Conservation (phyloP, 2,888 invertebrate species). For the Agonopterix subpropinquella region DNA sequence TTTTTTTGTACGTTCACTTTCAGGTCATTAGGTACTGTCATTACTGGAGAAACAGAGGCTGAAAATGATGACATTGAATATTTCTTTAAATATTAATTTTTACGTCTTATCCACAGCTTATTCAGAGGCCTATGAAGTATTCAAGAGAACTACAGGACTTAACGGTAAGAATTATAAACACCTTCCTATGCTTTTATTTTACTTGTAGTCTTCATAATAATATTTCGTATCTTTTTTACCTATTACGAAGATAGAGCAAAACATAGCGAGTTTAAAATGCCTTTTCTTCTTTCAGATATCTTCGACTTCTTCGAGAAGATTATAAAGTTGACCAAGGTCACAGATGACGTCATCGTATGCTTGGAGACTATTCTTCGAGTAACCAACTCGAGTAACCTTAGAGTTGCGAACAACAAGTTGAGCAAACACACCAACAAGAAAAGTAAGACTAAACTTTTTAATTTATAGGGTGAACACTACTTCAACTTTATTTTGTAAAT, state of each 20-base stretch:
- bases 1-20: too few species aligned
- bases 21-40: too few species aligned
- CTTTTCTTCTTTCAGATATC: conserved; percentile 34
- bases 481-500: too few species aligned
- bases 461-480: background rate
- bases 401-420: conserved; percentile 30
- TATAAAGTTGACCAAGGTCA: conserved; percentile 13
- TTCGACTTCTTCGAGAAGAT: conserved; percentile 34
- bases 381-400: conserved; percentile 37
- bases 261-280: too few species aligned
- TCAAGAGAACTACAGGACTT: background rate
- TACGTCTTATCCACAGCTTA: conserved; percentile 1
- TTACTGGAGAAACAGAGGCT: too few species aligned
- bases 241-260: too few species aligned
- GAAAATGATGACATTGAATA: too few species aligned
- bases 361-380: conserved; percentile 35
- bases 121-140: background rate
- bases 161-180: background rate
- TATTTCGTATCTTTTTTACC: too few species aligned
- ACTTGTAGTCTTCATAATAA: too few species aligned
- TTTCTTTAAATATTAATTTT: background rate
- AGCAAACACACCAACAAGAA: conserved; percentile 25
- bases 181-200: too few species aligned
- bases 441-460: conserved; percentile 22
- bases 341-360: conserved; percentile 27